These are phyloP conservation scores for Phrynocephalus versicolor DNA, from an alignment of 2,113 vertebrate genomes.

Conservation along the genomic window DNA sequence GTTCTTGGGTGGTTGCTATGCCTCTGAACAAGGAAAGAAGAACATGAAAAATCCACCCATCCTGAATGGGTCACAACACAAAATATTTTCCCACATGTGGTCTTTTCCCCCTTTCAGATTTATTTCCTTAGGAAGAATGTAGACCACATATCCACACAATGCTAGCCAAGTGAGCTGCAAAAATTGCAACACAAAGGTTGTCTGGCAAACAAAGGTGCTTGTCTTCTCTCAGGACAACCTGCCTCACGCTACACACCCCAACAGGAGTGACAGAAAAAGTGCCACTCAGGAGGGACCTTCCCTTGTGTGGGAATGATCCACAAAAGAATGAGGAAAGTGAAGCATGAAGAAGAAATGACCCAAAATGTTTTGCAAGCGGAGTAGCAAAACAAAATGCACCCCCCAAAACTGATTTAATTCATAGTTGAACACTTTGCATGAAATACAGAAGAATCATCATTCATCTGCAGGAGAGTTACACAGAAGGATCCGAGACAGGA, in stretches of 20 bases:
- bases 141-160: neutral
- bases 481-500: too few relatives aligned
- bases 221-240: neutral
- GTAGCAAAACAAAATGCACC: neutral
- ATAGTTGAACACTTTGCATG: neutral
- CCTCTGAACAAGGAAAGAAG: too few relatives aligned
- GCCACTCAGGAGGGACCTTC: neutral
- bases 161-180: neutral
- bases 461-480: neutral
- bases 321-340: neutral
- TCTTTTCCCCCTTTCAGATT: neutral
- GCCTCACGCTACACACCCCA: neutral
- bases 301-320: neutral
- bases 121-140: neutral
- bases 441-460: neutral
- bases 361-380: neutral
- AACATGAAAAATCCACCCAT: too few relatives aligned
- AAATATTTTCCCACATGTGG: neutral
- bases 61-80: neutral
- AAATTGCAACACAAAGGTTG: neutral
- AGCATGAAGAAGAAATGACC: neutral
- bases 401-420: neutral
- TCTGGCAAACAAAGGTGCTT: neutral
- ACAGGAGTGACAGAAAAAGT: neutral
- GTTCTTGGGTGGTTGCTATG: too few relatives aligned